Conservation (phyloP, 2,113 vertebrate genomes). For the Rhabdomys dilectus region DNA sequence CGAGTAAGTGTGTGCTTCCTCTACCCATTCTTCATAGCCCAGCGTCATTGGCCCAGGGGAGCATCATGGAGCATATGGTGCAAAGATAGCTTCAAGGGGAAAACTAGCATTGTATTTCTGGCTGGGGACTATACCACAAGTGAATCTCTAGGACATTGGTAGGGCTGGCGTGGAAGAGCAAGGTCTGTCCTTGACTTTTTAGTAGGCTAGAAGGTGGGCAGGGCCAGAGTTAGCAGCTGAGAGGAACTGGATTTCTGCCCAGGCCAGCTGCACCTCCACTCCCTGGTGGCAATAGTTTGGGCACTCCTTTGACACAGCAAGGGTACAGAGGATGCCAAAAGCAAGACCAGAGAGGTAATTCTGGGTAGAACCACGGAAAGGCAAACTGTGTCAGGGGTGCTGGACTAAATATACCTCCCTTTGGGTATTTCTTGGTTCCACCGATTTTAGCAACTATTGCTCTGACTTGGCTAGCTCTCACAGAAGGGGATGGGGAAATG, state of each 20-base stretch:
- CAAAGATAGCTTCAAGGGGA: background rate
- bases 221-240: background rate
- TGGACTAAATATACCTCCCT: background rate
- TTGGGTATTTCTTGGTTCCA: background rate
- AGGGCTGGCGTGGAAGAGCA: background rate
- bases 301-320: constrained; percentile 54
- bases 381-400: background rate
- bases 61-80: background rate
- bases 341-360: background rate
- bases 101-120: background rate
- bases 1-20: background rate
- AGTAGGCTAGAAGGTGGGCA: background rate
- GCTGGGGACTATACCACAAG: background rate
- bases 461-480: background rate
- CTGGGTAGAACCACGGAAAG: background rate
- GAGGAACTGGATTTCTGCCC: background rate
- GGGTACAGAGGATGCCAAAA: background rate
- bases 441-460: background rate
- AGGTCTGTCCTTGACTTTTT: constrained; percentile 14
- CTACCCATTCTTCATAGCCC: background rate
- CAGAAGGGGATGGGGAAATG: background rate
- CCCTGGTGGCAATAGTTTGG: constrained; percentile 47
- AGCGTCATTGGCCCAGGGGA: background rate
- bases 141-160: background rate
- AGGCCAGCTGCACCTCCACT: constrained; percentile 5